phyloP scores from a whole-genome alignment of 2,797 vertebrate genomes.

The Furcifer pardalis region DNA sequence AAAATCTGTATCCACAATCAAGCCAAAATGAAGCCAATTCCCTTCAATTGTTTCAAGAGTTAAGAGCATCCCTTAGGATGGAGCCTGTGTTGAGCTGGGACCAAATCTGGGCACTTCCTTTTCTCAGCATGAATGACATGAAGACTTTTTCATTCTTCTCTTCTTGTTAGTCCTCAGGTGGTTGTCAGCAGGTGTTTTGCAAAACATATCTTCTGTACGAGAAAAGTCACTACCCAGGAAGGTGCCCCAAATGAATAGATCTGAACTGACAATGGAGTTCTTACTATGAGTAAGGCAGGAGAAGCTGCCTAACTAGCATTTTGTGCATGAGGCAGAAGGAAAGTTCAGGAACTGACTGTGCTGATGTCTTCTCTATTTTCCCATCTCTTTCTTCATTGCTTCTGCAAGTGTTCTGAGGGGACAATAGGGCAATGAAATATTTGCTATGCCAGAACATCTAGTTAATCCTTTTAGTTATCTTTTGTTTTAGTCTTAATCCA shows the following conservation, averaged over 20 bases:
- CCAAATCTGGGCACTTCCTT: not conserved
- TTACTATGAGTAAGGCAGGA: not conserved
- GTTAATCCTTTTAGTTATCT: too few species aligned
- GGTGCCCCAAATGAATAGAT: not conserved
- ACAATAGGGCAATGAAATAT: too few species aligned
- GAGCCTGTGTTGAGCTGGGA: too few species aligned
- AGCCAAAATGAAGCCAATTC: not conserved
- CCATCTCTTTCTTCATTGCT: not conserved
- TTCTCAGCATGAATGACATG: not conserved
- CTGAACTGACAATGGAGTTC: not conserved
- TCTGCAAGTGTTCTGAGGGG: not conserved
- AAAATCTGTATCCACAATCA: not conserved
- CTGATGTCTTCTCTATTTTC: not conserved
- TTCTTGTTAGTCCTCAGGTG: not conserved
- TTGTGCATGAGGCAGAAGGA: not conserved
- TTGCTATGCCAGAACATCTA: too few species aligned
- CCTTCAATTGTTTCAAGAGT: not conserved
- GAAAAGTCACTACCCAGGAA: not conserved
- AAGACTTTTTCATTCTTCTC: too few species aligned
- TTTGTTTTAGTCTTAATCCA: too few species aligned
- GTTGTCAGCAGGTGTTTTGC: not conserved
- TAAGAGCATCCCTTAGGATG: not conserved
- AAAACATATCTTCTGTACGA: not conserved
- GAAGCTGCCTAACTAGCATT: not conserved
- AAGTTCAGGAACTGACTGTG: not conserved